Percentiles rank a stretch among this genome's conserved stretches.
Evolutionary conservation across 2,888 invertebrate genomes (phyloP).

Genomic region (Nemoura dubitans): DNA sequence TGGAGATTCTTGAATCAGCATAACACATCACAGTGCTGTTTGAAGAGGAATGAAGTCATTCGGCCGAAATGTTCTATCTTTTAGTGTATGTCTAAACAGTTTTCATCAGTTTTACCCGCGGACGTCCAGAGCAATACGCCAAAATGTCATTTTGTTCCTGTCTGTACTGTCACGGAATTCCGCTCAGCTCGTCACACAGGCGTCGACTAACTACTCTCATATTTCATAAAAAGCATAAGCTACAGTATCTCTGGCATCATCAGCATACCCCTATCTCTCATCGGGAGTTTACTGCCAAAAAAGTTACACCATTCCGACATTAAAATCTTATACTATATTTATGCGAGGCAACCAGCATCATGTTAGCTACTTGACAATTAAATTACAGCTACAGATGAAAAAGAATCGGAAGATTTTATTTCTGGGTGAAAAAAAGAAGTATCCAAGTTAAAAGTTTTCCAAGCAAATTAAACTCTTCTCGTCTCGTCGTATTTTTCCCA

Average conservation of each 20-base stretch:
- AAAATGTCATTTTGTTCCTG: neutral
- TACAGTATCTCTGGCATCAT: neutral
- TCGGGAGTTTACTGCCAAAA: neutral
- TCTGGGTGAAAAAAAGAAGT: neutral
- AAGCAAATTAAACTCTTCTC: neutral
- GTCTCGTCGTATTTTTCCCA: neutral
- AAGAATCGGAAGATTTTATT: neutral
- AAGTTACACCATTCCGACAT: neutral
- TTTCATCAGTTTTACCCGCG: neutral
- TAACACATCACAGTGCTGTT: neutral
- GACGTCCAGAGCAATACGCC: neutral
- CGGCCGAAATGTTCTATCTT: neutral
- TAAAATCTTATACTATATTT: too few relatives aligned
- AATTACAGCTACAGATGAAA: neutral
- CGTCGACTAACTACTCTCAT: slow-evolving; percentile 2
- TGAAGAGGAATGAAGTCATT: neutral
- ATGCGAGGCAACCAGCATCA: too few relatives aligned
- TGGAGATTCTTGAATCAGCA: neutral
- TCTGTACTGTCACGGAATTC: neutral
- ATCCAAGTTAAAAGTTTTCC: neutral
- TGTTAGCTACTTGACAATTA: neutral
- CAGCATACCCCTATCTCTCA: neutral
- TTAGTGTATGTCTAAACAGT: neutral
- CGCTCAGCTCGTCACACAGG: neutral
- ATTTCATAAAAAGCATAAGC: slow-evolving; percentile 12